Percentiles rank a stretch among this genome's conserved stretches.
Conservation (phyloP, 2,888 invertebrate species). For the Cephonodes hylas region DNA sequence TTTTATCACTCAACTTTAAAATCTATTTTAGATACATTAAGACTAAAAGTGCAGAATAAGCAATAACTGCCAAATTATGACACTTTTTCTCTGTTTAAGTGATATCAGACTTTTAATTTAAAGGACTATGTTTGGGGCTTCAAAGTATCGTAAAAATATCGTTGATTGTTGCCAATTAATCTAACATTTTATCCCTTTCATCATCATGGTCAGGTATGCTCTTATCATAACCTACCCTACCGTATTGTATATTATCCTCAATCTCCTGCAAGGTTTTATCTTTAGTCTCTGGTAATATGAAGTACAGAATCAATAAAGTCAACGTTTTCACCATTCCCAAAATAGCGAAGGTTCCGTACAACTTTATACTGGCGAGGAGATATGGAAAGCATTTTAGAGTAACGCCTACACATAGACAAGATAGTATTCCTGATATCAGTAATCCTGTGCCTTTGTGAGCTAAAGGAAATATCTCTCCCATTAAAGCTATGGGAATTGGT, state of each 20-base stretch:
- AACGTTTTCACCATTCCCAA: constrained; percentile 27
- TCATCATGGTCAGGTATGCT: background rate
- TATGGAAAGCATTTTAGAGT: constrained; percentile 27
- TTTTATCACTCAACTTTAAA: too few species aligned
- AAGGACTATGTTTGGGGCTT: background rate
- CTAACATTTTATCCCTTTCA: background rate
- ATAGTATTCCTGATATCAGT: constrained; percentile 28
- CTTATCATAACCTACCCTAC: background rate
- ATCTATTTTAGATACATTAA: too few species aligned
- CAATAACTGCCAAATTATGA: too few species aligned
- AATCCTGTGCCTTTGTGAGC: constrained; percentile 35
- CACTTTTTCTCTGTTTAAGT: too few species aligned
- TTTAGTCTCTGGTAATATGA: constrained; percentile 47
- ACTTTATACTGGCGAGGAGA: constrained; percentile 36
- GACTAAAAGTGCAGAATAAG: too few species aligned
- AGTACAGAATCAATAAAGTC: constrained; percentile 32
- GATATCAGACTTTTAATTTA: too few species aligned
- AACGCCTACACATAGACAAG: constrained; percentile 20
- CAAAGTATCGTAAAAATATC: background rate
- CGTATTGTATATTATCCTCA: constrained; percentile 39
- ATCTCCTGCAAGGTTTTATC: constrained; percentile 47
- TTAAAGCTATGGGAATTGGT: constrained; percentile 34
- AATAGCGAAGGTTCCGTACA: constrained; percentile 40
- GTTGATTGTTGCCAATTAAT: background rate
- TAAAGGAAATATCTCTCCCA: constrained; percentile 42